Percentiles rank a stretch among this genome's conserved stretches.
These are phyloP conservation scores for Chrysemys picta DNA, from an alignment of 2,113 vertebrate genomes.

Conservation along the genomic window DNA sequence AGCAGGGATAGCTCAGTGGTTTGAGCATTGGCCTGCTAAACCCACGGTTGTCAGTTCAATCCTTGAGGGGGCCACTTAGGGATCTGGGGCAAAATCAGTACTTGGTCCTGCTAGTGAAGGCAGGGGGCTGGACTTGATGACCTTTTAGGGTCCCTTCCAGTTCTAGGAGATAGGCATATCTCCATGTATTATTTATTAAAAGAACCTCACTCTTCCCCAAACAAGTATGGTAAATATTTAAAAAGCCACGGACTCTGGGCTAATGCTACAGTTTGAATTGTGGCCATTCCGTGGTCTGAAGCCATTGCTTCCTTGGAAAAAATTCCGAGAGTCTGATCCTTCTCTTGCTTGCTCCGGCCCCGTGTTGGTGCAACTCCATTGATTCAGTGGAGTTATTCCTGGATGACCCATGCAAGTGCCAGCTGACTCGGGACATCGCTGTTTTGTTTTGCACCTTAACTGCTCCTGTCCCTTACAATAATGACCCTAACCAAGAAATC, in stretches of 20 bases:
- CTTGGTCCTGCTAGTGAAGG: no score
- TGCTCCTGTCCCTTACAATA: background rate
- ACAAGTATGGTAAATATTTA: constrained; percentile 37
- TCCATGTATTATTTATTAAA: no score
- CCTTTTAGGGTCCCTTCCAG: no score
- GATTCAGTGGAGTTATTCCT: accelerated
- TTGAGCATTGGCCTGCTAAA: no score
- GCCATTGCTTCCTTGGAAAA: background rate
- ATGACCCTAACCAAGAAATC: background rate
- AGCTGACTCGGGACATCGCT: background rate
- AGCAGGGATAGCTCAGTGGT: background rate
- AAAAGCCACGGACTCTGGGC: constrained; percentile 38
- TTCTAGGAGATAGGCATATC: no score
- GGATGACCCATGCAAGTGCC: accelerated
- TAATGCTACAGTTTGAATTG: constrained; percentile 14
- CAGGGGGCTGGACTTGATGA: no score
- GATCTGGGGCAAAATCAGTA: no score
- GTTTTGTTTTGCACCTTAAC: background rate
- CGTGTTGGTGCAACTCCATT: accelerated
- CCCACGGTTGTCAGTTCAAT: no score
- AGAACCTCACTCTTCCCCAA: constrained; percentile 2
- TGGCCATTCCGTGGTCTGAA: background rate
- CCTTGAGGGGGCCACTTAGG: no score
- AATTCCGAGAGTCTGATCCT: background rate
- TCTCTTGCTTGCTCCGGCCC: accelerated